Evolutionary conservation across 2,888 invertebrate species (phyloP), one percentile per base, ranked within the genome.

Genomic region (Orchesella flavescens): DNA sequence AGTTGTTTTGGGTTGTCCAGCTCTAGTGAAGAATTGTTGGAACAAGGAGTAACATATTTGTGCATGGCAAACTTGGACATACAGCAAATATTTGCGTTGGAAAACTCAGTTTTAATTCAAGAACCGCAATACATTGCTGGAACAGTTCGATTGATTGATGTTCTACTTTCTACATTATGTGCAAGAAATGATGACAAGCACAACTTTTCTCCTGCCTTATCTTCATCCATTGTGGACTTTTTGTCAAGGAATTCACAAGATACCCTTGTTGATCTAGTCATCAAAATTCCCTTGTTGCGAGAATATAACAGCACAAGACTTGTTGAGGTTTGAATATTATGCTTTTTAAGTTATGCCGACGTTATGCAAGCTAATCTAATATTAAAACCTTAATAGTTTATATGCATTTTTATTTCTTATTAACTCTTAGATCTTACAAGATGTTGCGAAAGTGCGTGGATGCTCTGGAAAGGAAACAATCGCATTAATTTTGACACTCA

Each of bases 31-130:
- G 87, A 87, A 12, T 17, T 85, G 12, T 21, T 88, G 59, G 86
- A 88, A 24, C 79, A 80, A 24, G 88, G 87, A 57, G 87, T 88
- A 1, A 88, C 88, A 1, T 88, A 83, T 79, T 65, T 88, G 7
- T 78, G 69, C 19, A 87, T 88, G 87, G 83, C 85, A 12, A 75
- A 82, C n/a, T 55, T 82, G 43, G 86, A 86, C 61, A 61, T 88
- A 44, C 83, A 83, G 61, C 74, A 72, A 44, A 78, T 88, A n/a
- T 88, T 88, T 80, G 74, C 85, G 5, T 74, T 72, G 13, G 88
- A 87, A 68, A 86, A 85, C 83, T 44, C 80, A 1, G 34, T 49
- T 1, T 44, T 85, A 43, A 71, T 84, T 12, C 83, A 78, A 68
- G 87, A 88, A 24, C 84, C 86, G 0, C 80, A 85, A 46, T 84